These are phyloP conservation scores for Melanotaenia trifasciata DNA, from an alignment of 2,797 vertebrate species.

Conservation along the genomic window DNA sequence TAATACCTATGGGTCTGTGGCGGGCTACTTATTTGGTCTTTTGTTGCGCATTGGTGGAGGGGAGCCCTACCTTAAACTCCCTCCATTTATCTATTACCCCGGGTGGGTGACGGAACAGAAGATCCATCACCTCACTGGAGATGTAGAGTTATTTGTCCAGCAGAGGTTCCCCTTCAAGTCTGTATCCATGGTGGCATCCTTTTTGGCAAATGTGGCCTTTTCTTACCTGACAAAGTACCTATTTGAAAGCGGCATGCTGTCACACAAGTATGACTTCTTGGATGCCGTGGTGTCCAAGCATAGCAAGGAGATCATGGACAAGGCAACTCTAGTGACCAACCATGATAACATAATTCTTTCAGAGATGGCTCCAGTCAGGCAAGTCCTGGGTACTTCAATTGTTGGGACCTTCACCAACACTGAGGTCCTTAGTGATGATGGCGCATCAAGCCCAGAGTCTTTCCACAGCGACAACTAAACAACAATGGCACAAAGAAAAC, in stretches of 20 bases:
- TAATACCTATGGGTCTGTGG: constrained; percentile 95
- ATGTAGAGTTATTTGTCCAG: constrained; percentile 83
- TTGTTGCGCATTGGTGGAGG: constrained; percentile 93
- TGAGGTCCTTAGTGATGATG: constrained; percentile 87
- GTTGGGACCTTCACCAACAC: constrained; percentile 91
- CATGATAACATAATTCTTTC: constrained; percentile 93
- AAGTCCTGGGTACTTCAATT: constrained; percentile 83
- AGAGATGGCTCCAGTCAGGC: constrained; percentile 91
- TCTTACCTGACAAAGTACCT: constrained; percentile 94
- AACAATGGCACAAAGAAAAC: constrained; percentile 54
- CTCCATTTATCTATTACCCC: constrained; percentile 94
- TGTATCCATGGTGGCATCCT: constrained; percentile 91
- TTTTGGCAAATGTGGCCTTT: constrained; percentile 88
- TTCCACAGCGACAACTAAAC: constrained; percentile 85
- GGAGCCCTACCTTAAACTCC: constrained; percentile 93
- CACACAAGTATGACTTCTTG: constrained; percentile 93
- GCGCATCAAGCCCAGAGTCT: constrained; percentile 87
- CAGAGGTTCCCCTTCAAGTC: constrained; percentile 97
- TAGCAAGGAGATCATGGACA: constrained; percentile 97
- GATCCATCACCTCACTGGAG: constrained; percentile 75
- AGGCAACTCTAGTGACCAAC: constrained; percentile 91
- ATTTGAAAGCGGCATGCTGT: constrained; percentile 92
- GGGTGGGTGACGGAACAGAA: constrained; percentile 88
- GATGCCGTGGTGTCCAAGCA: constrained; percentile 94
- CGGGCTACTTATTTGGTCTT: constrained; percentile 91